Evolutionary conservation across 2,888 invertebrate genomes (phyloP), one percentile per base, ranked within the genome.

Genomic region (Cylloceria caligata): DNA sequence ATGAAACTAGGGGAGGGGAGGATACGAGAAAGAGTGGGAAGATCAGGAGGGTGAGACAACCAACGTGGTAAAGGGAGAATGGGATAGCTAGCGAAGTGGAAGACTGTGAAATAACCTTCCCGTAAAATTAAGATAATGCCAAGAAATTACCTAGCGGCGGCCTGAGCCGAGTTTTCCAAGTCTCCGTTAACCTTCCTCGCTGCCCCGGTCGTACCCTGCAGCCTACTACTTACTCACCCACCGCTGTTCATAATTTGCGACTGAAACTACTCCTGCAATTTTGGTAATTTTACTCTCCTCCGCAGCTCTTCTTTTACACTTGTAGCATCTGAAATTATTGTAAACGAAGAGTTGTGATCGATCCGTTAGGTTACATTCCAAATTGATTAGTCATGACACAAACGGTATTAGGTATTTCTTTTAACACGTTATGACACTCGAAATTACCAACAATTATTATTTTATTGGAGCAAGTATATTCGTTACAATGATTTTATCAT

Each of bases 71-170:
- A 65, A 65, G 42, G 65, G 30, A 55, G 39, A 36, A 34, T 19
- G 30, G 55, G 13, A 6, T 39, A 73, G 6, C 62, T 49, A n/a
- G 36, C 19, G 47, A 13, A 73, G 55, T 65, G 52, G 65, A 34
- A 76, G 68, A 67, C 49, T 65, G 75, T 76, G 60, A 81, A 76
- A 81, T 67, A 86, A 83, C 77, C 79, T 85, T 80, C 73, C 69
- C 79, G 47, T 80, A 65, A 86, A 85, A 85, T 86, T 86, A 84
- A 86, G 77, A 85, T 80, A 75, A 84, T 72, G 49, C 76, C 62
- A 49, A 68, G 69, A 67, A 81, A 83, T 78, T 78, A 67, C 77
- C 55, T 55, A 67, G 73, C 47, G 65, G 57, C 64, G 62, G 60
- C 45, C 49, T 76, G 49, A 55, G 47, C 60, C 62, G 52, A 60